phyloP scores from a whole-genome alignment of 2,888 invertebrate genomes.

The Prostheceraeus crozeri region DNA sequence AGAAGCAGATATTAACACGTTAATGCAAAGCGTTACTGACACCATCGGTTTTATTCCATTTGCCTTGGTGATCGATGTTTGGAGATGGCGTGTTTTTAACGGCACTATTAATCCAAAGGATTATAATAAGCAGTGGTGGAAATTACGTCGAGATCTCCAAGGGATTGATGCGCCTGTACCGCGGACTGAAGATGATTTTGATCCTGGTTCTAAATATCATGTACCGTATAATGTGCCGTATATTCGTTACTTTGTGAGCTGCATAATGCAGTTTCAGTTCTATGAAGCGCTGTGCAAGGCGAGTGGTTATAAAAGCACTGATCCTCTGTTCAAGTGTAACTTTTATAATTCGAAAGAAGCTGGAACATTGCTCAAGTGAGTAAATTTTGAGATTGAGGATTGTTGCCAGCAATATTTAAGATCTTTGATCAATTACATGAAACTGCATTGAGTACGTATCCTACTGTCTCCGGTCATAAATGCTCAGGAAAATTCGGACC shows the following conservation, averaged over 20 bases:
- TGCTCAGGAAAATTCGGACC: too few species aligned
- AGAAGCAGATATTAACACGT: slow-evolving; percentile 29
- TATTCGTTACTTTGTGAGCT: slow-evolving; percentile 44
- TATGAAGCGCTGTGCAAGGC: slow-evolving; percentile 43
- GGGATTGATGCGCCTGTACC: slow-evolving; percentile 1
- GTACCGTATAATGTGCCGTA: slow-evolving; percentile 18
- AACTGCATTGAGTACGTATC: too few species aligned
- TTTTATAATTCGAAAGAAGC: slow-evolving; percentile 42
- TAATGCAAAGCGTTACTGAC: slow-evolving; percentile 53
- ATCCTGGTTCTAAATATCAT: slow-evolving; percentile 23
- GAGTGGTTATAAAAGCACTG: slow-evolving; percentile 41
- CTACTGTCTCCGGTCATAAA: too few species aligned
- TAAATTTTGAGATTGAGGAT: too few species aligned
- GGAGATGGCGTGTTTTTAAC: slow-evolving; percentile 57
- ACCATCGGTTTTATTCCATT: slow-evolving; percentile 58
- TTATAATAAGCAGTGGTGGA: slow-evolving; percentile 58
- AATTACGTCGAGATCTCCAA: slow-evolving; percentile 48
- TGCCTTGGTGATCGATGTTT: slow-evolving; percentile 57
- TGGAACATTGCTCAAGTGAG: too few species aligned
- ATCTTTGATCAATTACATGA: too few species aligned
- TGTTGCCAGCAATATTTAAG: too few species aligned
- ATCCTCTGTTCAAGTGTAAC: slow-evolving; percentile 44
- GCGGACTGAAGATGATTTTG: not conserved
- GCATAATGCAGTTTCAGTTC: slow-evolving; percentile 46
- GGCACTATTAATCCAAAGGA: slow-evolving; percentile 46